These are phyloP conservation scores for Brenthis daphne DNA, from an alignment of 2,888 invertebrate genomes.

Conservation along the genomic window DNA sequence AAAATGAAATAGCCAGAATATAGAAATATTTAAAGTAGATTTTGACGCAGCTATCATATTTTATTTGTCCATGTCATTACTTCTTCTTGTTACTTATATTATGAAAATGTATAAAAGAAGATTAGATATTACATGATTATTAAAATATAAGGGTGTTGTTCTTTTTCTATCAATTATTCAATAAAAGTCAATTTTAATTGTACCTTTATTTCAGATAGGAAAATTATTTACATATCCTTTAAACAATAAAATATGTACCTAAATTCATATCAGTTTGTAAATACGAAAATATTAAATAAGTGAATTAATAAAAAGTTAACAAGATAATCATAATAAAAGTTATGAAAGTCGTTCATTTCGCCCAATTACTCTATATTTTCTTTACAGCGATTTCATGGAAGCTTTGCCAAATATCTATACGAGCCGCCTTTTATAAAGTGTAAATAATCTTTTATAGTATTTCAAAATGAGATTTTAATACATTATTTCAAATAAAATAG, in stretches of 20 bases:
- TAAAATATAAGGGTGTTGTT: not conserved
- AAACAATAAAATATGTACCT: not conserved
- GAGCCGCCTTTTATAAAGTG: too few relatives aligned
- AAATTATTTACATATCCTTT: not conserved
- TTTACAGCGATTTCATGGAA: not conserved
- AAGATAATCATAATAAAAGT: slow-evolving; percentile 2
- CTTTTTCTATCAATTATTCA: not conserved
- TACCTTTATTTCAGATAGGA: too few relatives aligned
- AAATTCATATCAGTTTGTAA: slow-evolving; percentile 5
- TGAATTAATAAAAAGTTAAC: slow-evolving; percentile 1
- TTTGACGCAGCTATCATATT: too few relatives aligned
- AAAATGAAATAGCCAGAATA: too few relatives aligned
- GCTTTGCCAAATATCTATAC: not conserved
- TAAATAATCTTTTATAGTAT: too few relatives aligned
- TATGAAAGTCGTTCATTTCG: not conserved
- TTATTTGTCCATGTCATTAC: too few relatives aligned
- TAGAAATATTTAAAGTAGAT: too few relatives aligned
- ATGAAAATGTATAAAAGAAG: not conserved
- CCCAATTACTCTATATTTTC: slow-evolving; percentile 1
- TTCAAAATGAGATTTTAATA: too few relatives aligned
- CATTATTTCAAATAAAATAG: too few relatives aligned
- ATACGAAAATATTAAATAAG: not conserved
- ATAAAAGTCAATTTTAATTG: slow-evolving; percentile 6
- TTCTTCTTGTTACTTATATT: not conserved
- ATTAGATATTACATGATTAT: not conserved